Evolutionary conservation across 2,113 vertebrate genomes (phyloP), one percentile per base, ranked within the genome.

Genomic region (Acanthochromis polyacanthus): DNA sequence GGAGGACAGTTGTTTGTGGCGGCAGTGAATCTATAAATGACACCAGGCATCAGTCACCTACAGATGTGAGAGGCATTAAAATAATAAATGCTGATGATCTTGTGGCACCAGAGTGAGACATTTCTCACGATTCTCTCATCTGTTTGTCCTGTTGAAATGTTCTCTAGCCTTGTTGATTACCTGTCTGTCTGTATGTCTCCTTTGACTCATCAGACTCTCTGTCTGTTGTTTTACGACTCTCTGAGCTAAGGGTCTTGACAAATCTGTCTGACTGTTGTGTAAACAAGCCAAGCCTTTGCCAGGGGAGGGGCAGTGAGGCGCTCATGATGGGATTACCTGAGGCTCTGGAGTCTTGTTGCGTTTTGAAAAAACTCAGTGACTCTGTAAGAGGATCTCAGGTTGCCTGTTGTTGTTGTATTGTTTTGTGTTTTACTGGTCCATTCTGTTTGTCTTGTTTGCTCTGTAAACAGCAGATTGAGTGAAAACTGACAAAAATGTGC

Each of bases 171-270:
- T 75, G 15, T 64, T 55, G 23, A 61, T 10, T 17, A 25, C 11
- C 52, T 30, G 67, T 28, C 3, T 65, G 16, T 45, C 19, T 58
- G 14, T 71, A 20, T n/a, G 38, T 6, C 43, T 48, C 7, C 19
- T 28, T 4, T 40, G 51, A 71, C 28, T 78, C 69, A 51, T 23
- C 55, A 23, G 67, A 62, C 30, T 67, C 15, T 48, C 53, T 81
- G 53, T 71, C 28, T 67, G 4, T 50, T 15, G 4, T 14, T 76
- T 46, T 17, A 17, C 22, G 20, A 66, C 12, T 63, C 36, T 30
- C n/a, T n/a, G 17, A n/a, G 69, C 51, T 4, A 0, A n/a, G 14
- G 55, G 30, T 25, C 48, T 71, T 62, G 43, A 67, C 30, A 61
- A 61, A 67, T 43, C 20, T 25, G 16, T 17, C 36, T 23, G n/a